Base-by-base conservation (phyloP, 2,888 invertebrate species). In the Venustoraphidia nigricollis region DNA sequence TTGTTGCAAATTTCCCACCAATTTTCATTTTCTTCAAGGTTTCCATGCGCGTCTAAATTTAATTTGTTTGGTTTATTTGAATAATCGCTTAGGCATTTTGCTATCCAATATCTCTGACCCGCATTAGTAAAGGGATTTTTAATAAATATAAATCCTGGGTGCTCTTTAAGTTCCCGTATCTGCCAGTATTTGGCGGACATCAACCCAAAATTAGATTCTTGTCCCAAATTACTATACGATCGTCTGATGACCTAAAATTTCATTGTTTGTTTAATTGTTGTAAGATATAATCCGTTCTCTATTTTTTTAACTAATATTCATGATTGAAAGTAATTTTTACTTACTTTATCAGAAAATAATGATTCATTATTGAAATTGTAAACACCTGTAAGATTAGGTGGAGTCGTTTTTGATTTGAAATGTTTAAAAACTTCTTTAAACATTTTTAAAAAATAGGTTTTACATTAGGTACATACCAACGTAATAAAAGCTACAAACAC, bases 51-150 rank as follows among this genome's bases (percentile, higher is more conserved):
- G 61, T 83, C 81, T 55, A 86, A 71, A 65, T 85, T 86, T 36
- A 75, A 69, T 62, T 75, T 79, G 63, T 79, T 80, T 13, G 90
- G 90, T 54, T 76, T 75, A 44, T 65, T 74, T 0, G 92, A 79
- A 63, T 86, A 93, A 55, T 84, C 80, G 57, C 75, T 72, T 41
- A 94, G 64, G 62, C 89, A 86, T 63, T 80, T 77, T 46, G 77
- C 68, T 17, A 86, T 80, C 93, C 92, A 95, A 62, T 83, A 85
- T 48, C 81, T 75, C 64, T 93, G 90, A 0, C 88, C 90, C 27
- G 69, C 59, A 8, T 67, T 54, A 34, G 82, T 83, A 62, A 94
- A 95, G 11, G 93, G 91, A 67, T 93, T 91, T 57, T 70, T 72
- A 50, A 95, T 83, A 46, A 87, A 75, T 55, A 88, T 66, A 45